Evolutionary conservation across 1,140 invertebrate species (phyloP).

Genomic region (Rhagoletis pomonella): DNA sequence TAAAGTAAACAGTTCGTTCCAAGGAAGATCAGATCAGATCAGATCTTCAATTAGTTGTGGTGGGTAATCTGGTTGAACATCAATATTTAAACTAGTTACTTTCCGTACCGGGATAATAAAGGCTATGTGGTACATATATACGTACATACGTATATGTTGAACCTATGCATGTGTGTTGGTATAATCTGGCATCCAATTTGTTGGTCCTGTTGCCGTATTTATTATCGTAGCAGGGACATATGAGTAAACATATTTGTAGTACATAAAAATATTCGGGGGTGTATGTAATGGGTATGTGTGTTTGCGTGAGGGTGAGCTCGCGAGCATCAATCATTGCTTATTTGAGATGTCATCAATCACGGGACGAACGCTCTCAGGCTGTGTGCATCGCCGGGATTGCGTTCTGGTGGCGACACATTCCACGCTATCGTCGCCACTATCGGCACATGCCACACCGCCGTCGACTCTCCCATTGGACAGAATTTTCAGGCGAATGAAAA

Average conservation of each 20-base stretch:
- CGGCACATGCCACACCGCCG: not conserved
- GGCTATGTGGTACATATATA: too few relatives aligned
- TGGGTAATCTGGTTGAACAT: too few relatives aligned
- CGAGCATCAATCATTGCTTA: conserved; percentile 73
- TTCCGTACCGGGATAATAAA: too few relatives aligned
- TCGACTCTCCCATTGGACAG: not conserved
- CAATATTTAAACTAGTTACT: too few relatives aligned
- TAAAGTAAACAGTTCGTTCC: too few relatives aligned
- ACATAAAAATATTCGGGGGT: not conserved
- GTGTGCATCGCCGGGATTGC: too few relatives aligned
- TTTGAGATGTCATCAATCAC: conserved; percentile 73
- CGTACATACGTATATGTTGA: not conserved
- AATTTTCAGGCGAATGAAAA: not conserved
- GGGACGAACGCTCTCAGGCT: not conserved
- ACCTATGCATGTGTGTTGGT: not conserved
- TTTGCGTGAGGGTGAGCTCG: conserved; percentile 50
- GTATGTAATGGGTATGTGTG: not conserved
- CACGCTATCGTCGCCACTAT: not conserved
- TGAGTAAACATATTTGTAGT: not conserved
- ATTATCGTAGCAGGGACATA: not conserved
- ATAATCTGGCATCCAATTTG: not conserved
- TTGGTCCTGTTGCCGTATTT: not conserved
- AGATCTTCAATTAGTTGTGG: too few relatives aligned
- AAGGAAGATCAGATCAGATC: too few relatives aligned
- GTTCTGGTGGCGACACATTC: too few relatives aligned